phyloP scores from a whole-genome alignment of 2,888 invertebrate species.

The Piscicola geometra region DNA sequence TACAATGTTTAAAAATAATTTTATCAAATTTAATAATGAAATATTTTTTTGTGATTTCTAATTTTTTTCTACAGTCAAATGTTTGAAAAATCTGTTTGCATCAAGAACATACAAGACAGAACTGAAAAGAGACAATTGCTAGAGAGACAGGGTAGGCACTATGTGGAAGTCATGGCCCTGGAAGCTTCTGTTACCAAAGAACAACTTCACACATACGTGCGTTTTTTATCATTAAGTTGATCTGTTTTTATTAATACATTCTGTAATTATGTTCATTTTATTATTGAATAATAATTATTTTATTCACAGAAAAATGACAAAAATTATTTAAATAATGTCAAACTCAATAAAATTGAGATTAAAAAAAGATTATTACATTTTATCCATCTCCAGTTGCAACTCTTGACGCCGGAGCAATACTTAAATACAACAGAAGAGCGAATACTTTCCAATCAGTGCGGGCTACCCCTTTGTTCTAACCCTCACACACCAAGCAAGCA shows the following conservation, averaged over 20 bases:
- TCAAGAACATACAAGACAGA: not conserved
- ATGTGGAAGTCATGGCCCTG: not conserved
- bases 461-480: not conserved
- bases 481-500: not conserved
- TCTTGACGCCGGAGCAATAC: conserved; percentile 3
- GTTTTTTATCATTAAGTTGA: not conserved
- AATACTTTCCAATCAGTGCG: not conserved
- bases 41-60: too few relatives aligned
- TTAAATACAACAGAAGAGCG: conserved; percentile 3
- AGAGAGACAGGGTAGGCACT: conserved; percentile 4
- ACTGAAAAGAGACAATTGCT: not conserved
- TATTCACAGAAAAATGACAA: not conserved
- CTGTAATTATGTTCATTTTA: too few relatives aligned
- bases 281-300: too few relatives aligned
- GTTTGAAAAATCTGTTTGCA: not conserved
- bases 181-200: not conserved
- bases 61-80: not conserved
- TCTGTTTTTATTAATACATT: too few relatives aligned
- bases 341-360: not conserved
- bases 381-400: conserved; percentile 3
- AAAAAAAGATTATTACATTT: too few relatives aligned
- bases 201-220: not conserved
- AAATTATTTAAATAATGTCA: conserved; percentile 3
- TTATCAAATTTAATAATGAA: too few relatives aligned
- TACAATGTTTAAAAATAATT: too few relatives aligned